Conservation (phyloP, 2,797 vertebrate species). For the Galagoides demidoff region DNA sequence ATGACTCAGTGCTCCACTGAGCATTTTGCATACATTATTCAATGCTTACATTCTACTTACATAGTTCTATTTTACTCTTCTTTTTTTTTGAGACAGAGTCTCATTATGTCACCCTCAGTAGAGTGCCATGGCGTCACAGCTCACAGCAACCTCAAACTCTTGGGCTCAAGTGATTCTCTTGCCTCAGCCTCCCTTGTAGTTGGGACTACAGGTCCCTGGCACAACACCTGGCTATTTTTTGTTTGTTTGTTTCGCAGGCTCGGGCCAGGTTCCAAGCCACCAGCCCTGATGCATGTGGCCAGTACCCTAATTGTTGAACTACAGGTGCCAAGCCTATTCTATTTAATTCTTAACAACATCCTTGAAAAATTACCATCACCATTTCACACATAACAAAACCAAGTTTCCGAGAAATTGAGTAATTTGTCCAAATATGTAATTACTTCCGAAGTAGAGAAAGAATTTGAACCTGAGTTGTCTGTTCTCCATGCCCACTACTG, state of each 20-base stretch:
- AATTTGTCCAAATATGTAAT: background rate
- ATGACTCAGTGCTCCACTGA: background rate
- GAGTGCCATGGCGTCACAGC: too few relatives aligned
- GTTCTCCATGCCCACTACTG: background rate
- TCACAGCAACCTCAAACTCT: too few relatives aligned
- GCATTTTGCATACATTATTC: background rate
- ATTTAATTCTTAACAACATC: background rate
- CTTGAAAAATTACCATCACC: slow-evolving; percentile 18
- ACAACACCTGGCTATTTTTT: too few relatives aligned
- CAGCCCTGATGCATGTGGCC: too few relatives aligned
- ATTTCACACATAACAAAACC: slow-evolving; percentile 2
- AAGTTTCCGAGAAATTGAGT: background rate
- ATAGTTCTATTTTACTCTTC: slow-evolving; percentile 16
- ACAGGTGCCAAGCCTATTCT: background rate
- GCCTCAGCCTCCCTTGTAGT: too few relatives aligned
- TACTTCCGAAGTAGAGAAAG: background rate
- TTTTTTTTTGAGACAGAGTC: too few relatives aligned
- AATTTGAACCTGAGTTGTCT: background rate
- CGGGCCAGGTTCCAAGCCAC: too few relatives aligned
- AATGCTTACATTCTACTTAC: background rate
- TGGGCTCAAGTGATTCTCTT: too few relatives aligned
- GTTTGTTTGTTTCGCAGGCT: too few relatives aligned
- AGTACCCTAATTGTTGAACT: too few relatives aligned
- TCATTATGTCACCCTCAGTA: too few relatives aligned
- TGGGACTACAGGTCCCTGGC: too few relatives aligned